phyloP scores from a whole-genome alignment of 2,113 vertebrate genomes.

The Leptocoma aspasia region DNA sequence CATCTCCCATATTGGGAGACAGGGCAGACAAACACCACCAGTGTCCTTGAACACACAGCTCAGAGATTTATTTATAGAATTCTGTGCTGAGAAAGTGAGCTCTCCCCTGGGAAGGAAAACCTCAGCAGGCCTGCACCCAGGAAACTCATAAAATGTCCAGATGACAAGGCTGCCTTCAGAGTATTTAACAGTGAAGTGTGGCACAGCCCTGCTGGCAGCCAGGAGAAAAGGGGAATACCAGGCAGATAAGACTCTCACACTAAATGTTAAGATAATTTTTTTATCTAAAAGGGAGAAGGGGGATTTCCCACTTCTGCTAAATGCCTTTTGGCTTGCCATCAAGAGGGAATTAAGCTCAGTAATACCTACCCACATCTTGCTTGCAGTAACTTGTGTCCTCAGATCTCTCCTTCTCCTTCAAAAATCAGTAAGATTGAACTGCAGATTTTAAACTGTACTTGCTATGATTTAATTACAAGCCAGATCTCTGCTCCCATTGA shows the following conservation, averaged over 20 bases:
- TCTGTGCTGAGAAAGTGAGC: no score
- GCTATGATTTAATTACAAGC: not conserved
- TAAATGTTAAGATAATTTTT: not conserved
- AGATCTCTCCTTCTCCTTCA: not conserved
- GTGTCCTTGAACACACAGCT: no score
- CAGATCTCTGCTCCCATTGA: not conserved
- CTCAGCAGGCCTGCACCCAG: no score
- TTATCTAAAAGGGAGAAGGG: not conserved
- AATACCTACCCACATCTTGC: not conserved
- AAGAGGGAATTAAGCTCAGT: not conserved
- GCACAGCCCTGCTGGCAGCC: not conserved
- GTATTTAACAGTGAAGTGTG: not conserved
- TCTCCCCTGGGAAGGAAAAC: no score
- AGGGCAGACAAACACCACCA: no score
- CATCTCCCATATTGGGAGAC: no score
- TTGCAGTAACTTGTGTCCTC: not conserved
- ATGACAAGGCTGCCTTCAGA: no score
- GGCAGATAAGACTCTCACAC: not conserved
- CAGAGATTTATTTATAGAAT: no score
- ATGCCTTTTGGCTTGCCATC: not conserved
- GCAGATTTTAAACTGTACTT: not conserved
- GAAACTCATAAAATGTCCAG: no score
- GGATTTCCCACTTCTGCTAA: not conserved
- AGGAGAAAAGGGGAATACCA: not conserved
- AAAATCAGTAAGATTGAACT: not conserved